These are phyloP conservation scores for Chloromyia formosa DNA, from an alignment of 2,888 invertebrate species.

Conservation along the genomic window DNA sequence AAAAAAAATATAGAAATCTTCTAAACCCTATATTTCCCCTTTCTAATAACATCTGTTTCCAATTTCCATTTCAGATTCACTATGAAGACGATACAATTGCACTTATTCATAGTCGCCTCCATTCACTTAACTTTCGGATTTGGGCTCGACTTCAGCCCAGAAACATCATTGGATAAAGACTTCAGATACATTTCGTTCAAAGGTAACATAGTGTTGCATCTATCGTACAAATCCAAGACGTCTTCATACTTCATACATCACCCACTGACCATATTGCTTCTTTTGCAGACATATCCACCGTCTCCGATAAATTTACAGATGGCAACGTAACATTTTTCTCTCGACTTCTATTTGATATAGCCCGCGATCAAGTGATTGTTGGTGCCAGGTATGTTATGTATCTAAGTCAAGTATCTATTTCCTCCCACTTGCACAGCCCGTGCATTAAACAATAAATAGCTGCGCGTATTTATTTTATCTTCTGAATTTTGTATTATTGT, in stretches of 20 bases:
- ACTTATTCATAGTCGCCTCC: neutral
- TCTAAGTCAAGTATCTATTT: neutral
- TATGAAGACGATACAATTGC: slow-evolving; percentile 1
- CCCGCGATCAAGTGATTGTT: slow-evolving; percentile 86
- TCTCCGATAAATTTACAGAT: slow-evolving; percentile 74
- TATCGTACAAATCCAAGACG: neutral
- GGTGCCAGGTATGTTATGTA: slow-evolving; percentile 81
- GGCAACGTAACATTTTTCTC: slow-evolving; percentile 80
- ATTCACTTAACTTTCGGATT: neutral
- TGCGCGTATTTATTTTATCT: too few species aligned
- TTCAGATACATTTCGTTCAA: slow-evolving; percentile 63
- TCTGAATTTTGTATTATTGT: neutral
- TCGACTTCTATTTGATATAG: slow-evolving; percentile 86
- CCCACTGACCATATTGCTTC: neutral
- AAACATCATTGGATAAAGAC: slow-evolving; percentile 56
- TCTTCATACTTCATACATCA: neutral
- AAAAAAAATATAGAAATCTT: too few species aligned
- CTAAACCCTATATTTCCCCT: too few species aligned
- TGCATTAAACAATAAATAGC: neutral
- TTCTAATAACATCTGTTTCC: neutral
- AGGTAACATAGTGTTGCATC: slow-evolving; percentile 54
- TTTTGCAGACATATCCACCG: slow-evolving; percentile 66
- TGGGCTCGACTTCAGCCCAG: neutral
- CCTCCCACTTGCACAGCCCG: neutral
- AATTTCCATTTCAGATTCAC: neutral